These are phyloP conservation scores for Trichechus manatus DNA, from an alignment of 2,113 vertebrate species.

Conservation along the genomic window DNA sequence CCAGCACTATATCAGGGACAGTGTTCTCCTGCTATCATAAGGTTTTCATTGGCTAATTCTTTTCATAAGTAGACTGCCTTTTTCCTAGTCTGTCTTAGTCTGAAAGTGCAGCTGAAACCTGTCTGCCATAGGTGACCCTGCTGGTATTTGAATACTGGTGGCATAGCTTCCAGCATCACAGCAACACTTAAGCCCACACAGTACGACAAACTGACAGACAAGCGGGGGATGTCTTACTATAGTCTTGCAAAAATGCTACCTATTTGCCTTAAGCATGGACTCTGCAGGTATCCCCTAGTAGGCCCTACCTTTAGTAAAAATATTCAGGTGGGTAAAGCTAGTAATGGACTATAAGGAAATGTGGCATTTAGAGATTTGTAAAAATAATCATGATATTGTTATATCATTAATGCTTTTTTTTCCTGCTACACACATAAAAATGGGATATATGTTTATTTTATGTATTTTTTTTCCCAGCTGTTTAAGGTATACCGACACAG, in stretches of 20 bases:
- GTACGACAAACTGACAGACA: too few species aligned
- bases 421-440: constrained; percentile 1
- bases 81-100: too few species aligned
- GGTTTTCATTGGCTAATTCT: too few species aligned
- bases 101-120: too few species aligned
- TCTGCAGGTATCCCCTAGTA: background rate
- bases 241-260: background rate
- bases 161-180: too few species aligned
- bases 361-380: constrained; percentile 35
- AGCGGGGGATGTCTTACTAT: background rate
- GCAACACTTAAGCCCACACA: too few species aligned
- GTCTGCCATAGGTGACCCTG: too few species aligned
- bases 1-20: too few species aligned
- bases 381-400: constrained; percentile 8
- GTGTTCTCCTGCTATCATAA: too few species aligned
- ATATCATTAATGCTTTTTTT: constrained; percentile 15
- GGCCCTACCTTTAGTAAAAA: constrained; percentile 4
- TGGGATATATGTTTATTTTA: constrained; percentile 36
- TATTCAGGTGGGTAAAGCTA: constrained; percentile 32
- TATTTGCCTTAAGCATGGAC: background rate
- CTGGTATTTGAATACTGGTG: too few species aligned
- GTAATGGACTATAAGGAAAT: background rate
- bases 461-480: constrained; percentile 84
- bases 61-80: too few species aligned
- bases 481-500: constrained; percentile 89